Conservation (phyloP, 2,888 invertebrate species). For the Sinopyrophorus schimmeli region DNA sequence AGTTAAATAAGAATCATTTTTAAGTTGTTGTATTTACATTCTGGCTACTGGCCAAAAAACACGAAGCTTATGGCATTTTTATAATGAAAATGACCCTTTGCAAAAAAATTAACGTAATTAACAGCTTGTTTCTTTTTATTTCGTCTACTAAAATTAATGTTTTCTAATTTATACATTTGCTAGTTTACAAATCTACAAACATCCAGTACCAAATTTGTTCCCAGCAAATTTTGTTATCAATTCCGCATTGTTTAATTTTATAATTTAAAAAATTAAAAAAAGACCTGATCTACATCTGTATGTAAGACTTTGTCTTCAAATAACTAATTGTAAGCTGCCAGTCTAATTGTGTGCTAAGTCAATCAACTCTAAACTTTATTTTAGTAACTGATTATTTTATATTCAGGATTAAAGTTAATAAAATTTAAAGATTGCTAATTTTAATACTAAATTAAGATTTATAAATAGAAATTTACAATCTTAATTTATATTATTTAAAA, state of each 20-base stretch:
- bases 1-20: slow-evolving; percentile 22
- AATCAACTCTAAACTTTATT: too few relatives aligned
- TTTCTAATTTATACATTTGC: neutral
- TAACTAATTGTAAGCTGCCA: too few relatives aligned
- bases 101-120: neutral
- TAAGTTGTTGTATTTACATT: slow-evolving; percentile 21
- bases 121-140: neutral
- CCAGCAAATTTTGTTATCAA: slow-evolving; percentile 19
- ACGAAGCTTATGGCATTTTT: neutral
- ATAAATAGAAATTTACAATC: too few relatives aligned
- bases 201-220: slow-evolving; percentile 23
- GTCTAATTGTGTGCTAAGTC: too few relatives aligned
- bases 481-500: too few relatives aligned
- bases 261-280: too few relatives aligned
- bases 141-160: neutral
- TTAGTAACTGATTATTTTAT: too few relatives aligned
- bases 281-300: too few relatives aligned
- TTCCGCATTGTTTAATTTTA: slow-evolving; percentile 16
- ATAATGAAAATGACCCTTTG: neutral
- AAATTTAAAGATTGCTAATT: too few relatives aligned
- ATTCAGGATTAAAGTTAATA: too few relatives aligned
- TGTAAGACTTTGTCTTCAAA: too few relatives aligned
- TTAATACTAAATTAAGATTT: too few relatives aligned
- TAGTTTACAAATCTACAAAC: slow-evolving; percentile 12
- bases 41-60: slow-evolving; percentile 12